Evolutionary conservation across 2,888 invertebrate genomes (phyloP).

Genomic region (Euzophera pinguis): DNA sequence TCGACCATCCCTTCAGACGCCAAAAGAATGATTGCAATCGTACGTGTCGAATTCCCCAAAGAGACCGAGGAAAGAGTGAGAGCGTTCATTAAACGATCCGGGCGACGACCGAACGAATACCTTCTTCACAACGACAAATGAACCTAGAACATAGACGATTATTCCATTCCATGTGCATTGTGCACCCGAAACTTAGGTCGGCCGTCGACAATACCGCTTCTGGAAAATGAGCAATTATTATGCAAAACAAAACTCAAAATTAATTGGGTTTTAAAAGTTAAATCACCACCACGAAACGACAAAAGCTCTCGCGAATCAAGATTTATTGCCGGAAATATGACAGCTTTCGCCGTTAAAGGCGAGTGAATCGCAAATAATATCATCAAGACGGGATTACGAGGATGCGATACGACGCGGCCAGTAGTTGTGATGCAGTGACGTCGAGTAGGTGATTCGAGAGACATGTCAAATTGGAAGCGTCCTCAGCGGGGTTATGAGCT

Average conservation of each 20-base stretch:
- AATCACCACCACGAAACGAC: conserved; percentile 40
- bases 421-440: conserved; percentile 23
- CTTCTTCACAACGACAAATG: conserved; percentile 36
- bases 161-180: conserved; percentile 47
- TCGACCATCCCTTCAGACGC: not conserved
- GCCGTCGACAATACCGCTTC: conserved; percentile 33
- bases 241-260: conserved; percentile 60
- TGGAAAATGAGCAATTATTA: conserved; percentile 49
- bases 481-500: conserved; percentile 49
- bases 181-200: conserved; percentile 46
- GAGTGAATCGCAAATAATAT: conserved; percentile 26
- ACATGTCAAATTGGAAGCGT: conserved; percentile 31
- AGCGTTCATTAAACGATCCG: conserved; percentile 35
- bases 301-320: conserved; percentile 42
- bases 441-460: conserved; percentile 35
- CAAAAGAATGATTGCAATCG: conserved; percentile 27
- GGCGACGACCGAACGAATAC: conserved; percentile 32
- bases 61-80: conserved; percentile 30
- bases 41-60: conserved; percentile 24
- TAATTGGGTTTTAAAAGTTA: conserved; percentile 55
- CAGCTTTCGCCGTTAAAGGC: conserved; percentile 26
- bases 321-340: conserved; percentile 43
- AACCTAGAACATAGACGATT: conserved; percentile 46
- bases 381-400: conserved; percentile 20
- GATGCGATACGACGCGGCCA: conserved; percentile 22